phyloP scores from a whole-genome alignment of 2,888 invertebrate genomes.

The Caenorhabditis panamensis region DNA sequence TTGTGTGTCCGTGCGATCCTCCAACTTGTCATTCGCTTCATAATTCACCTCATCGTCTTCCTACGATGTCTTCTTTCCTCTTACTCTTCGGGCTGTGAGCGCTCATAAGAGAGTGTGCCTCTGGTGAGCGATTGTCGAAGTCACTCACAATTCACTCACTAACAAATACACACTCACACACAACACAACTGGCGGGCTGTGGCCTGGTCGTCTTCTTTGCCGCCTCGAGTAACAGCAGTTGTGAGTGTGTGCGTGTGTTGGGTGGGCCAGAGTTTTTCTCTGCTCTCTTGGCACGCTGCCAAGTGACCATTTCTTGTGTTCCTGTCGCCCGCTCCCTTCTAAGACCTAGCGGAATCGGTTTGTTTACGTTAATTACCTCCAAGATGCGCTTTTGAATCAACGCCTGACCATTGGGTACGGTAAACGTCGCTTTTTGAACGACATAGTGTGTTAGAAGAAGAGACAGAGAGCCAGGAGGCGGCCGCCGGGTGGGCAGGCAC shows the following conservation, averaged over 20 bases:
- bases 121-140: conserved; percentile 45
- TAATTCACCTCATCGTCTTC: conserved; percentile 35
- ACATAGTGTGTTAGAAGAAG: conserved; percentile 33
- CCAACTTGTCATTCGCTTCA: conserved; percentile 10
- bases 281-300: conserved; percentile 62
- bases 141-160: conserved; percentile 54
- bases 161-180: conserved; percentile 46
- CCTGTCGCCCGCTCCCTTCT: conserved; percentile 4
- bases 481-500: conserved; percentile 60
- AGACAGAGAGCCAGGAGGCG: conserved; percentile 49
- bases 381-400: conserved; percentile 39
- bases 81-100: conserved; percentile 23
- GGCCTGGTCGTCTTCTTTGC: conserved; percentile 50
- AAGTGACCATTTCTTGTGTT: conserved; percentile 38
- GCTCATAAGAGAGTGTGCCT: conserved; percentile 15
- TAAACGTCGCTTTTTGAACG: conserved; percentile 34
- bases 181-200: conserved; percentile 33
- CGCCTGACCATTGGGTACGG: conserved; percentile 40
- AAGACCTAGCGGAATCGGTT: conserved; percentile 22
- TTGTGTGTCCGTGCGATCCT: neutral
- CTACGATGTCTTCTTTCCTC: conserved; percentile 9
- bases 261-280: conserved; percentile 54
- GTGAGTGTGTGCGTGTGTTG: conserved; percentile 50
- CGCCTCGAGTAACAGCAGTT: conserved; percentile 57
- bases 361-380: conserved; percentile 51